Percentiles rank a stretch among this genome's conserved stretches.
Conservation (phyloP, 2,797 vertebrate species). For the Danio aesculapii region DNA sequence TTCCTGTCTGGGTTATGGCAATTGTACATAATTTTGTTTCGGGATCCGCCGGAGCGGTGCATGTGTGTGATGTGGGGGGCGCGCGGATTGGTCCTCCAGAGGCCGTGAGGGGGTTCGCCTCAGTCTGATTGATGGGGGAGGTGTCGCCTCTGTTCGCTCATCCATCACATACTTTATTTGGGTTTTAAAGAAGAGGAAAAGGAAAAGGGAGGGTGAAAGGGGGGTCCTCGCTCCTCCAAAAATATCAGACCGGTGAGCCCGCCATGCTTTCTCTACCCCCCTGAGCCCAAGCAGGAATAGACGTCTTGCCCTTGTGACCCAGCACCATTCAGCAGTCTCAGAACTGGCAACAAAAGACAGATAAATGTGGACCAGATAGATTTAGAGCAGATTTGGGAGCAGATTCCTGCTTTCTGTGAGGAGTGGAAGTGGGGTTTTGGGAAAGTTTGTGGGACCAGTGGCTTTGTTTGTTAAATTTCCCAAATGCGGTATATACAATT, state of each 20-base stretch:
- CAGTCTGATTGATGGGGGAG: conserved; percentile 76
- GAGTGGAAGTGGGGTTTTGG: background rate
- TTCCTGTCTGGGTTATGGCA: conserved; percentile 68
- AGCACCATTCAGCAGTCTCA: conserved; percentile 64
- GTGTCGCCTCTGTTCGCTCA: conserved; percentile 80
- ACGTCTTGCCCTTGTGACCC: conserved; percentile 74
- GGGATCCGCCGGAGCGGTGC: conserved; percentile 25
- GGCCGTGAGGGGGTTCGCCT: conserved; percentile 68
- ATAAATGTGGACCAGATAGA: conserved; percentile 69
- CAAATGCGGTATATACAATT: too few species aligned
- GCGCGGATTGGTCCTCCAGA: conserved; percentile 61
- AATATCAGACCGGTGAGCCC: conserved; percentile 73
- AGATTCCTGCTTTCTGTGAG: conserved; percentile 64
- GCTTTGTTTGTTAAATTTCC: too few species aligned
- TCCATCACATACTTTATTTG: conserved; percentile 84
- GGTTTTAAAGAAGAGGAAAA: conserved; percentile 79
- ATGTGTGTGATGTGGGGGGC: conserved; percentile 59
- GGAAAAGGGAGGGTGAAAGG: conserved; percentile 65
- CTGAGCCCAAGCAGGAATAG: conserved; percentile 73
- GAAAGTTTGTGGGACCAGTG: too few species aligned
- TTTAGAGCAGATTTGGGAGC: conserved; percentile 72
- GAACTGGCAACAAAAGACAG: conserved; percentile 77
- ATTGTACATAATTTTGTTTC: conserved; percentile 68
- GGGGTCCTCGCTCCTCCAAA: conserved; percentile 73
- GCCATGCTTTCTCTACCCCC: conserved; percentile 39